Conservation (phyloP, 2,888 invertebrate genomes). For the Glyphotaelius pellucidus region DNA sequence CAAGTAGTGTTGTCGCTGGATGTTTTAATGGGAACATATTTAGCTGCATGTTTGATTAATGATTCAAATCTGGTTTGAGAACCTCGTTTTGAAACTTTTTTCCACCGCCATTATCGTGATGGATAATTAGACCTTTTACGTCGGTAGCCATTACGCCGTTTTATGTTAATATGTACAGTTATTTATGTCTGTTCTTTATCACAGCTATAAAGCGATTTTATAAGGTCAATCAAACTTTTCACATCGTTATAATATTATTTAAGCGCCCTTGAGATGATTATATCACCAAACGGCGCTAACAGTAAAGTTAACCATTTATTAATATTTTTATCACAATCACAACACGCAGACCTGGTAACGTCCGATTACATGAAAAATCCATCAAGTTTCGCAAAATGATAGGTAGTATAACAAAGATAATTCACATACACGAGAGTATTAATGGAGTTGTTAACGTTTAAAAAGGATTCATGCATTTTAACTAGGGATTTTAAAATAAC, state of each 20-base stretch:
- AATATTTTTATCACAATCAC: no score
- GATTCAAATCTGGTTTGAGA: conserved; percentile 15
- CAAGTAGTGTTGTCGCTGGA: conserved; percentile 20
- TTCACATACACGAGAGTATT: no score
- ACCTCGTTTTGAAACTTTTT: conserved; percentile 5
- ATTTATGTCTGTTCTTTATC: neutral
- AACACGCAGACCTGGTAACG: no score
- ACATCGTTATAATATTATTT: neutral
- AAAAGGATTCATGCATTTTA: no score
- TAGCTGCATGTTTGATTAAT: conserved; percentile 19
- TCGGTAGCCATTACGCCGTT: neutral
- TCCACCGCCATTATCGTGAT: neutral
- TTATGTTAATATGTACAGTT: neutral
- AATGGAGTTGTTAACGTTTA: no score
- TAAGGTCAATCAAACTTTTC: neutral
- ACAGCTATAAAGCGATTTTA: neutral
- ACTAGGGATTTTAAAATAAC: no score
- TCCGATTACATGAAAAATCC: no score
- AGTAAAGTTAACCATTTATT: no score
- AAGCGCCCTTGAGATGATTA: no score
- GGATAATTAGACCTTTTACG: conserved; percentile 10
- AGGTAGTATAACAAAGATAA: no score
- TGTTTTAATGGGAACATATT: neutral
- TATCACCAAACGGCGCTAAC: no score
- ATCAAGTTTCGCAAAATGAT: no score